Conservation (phyloP, 1,140 invertebrate genomes). For the Saccostrea echinata region DNA sequence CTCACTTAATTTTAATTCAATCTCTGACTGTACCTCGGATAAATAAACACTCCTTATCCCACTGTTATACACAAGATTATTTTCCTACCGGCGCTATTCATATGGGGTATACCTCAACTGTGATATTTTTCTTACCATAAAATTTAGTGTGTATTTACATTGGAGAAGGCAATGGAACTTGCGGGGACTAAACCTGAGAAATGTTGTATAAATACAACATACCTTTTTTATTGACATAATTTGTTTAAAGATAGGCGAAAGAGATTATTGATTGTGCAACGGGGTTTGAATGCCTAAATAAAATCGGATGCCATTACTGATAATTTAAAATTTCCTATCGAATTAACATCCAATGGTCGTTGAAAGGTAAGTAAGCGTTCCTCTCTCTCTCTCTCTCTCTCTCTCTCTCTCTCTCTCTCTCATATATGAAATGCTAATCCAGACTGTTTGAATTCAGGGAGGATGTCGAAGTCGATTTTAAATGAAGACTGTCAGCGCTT, state of each 20-base stretch:
- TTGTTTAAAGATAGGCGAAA: not conserved
- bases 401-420: conserved; percentile 13
- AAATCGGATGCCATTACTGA: not conserved
- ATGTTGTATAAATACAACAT: not conserved
- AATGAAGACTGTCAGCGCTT: conserved; percentile 28
- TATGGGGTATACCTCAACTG: not conserved
- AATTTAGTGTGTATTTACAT: not conserved
- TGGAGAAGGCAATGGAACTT: not conserved
- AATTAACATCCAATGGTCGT: not conserved
- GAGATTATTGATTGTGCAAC: conserved; percentile 34
- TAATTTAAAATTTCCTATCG: not conserved
- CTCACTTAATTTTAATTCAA: not conserved
- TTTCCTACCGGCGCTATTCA: conserved; percentile 6
- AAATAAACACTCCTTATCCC: conserved; percentile 15
- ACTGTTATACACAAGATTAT: conserved; percentile 5
- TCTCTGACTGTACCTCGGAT: not conserved
- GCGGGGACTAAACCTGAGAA: not conserved
- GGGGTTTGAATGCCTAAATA: not conserved
- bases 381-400: not conserved
- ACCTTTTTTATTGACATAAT: conserved; percentile 7
- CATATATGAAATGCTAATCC: not conserved
- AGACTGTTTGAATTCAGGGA: not conserved
- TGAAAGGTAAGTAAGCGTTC: not conserved
- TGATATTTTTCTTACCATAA: not conserved
- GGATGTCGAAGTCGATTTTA: conserved; percentile 13